These are phyloP conservation scores for Dasyurus viverrinus DNA, from an alignment of 2,113 vertebrate species.

Conservation along the genomic window DNA sequence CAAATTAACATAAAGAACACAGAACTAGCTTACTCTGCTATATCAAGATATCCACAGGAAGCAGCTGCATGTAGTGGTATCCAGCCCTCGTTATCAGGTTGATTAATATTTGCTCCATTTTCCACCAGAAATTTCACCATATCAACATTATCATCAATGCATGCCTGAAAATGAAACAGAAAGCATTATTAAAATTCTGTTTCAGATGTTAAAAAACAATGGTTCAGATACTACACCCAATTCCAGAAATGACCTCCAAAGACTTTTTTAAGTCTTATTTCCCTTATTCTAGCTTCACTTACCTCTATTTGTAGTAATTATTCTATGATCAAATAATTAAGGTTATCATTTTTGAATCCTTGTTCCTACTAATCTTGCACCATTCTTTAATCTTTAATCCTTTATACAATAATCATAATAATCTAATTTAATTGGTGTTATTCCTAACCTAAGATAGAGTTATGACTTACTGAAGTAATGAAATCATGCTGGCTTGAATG, in stretches of 20 bases:
- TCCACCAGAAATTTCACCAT: constrained; percentile 99
- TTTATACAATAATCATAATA: neutral
- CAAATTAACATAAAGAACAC: constrained; percentile 38
- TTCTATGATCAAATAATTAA: neutral
- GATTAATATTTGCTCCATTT: constrained; percentile 97
- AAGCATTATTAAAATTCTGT: constrained; percentile 62
- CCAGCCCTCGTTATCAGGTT: constrained; percentile 99
- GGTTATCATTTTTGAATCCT: neutral
- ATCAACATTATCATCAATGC: constrained; percentile 99
- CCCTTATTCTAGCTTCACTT: neutral
- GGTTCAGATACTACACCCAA: constrained; percentile 19
- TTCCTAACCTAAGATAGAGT: neutral
- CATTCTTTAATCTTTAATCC: neutral
- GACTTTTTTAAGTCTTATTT: neutral
- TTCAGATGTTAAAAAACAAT: constrained; percentile 52
- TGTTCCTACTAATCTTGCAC: neutral
- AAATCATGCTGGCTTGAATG: neutral
- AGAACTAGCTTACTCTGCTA: constrained; percentile 94
- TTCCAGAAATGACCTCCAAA: neutral
- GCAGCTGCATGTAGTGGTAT: constrained; percentile 98
- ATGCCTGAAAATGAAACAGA: constrained; percentile 90
- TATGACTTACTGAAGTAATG: neutral
- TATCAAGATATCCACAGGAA: constrained; percentile 99
- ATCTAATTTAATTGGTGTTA: neutral
- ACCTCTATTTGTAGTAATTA: neutral